These are phyloP conservation scores for Helicolenus hilgendorfi DNA, from an alignment of 2,797 vertebrate species.

Conservation along the genomic window DNA sequence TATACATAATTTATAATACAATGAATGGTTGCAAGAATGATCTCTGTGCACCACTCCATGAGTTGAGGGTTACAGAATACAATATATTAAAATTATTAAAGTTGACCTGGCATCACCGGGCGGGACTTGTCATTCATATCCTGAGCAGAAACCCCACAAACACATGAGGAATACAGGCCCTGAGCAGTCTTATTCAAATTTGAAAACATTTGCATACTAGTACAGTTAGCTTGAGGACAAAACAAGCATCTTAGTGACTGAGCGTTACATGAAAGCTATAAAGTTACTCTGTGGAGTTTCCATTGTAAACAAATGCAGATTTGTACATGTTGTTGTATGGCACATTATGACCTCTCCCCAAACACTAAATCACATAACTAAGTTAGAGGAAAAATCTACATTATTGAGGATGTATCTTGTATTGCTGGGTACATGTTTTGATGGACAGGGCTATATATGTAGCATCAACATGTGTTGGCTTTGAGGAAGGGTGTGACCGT, in stretches of 20 bases:
- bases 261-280: neutral
- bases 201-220: neutral
- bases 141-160: neutral
- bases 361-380: neutral
- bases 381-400: neutral
- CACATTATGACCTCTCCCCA: neutral
- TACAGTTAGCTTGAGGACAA: neutral
- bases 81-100: neutral
- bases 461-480: constrained; percentile 1
- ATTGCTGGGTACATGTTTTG: neutral
- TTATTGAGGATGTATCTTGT: neutral
- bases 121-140: neutral
- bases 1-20: neutral
- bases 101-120: neutral
- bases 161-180: neutral
- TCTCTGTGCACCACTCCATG: neutral
- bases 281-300: neutral
- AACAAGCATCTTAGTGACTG: neutral
- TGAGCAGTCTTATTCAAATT: neutral
- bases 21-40: neutral
- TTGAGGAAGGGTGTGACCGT: constrained; percentile 37
- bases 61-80: neutral
- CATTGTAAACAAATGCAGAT: neutral
- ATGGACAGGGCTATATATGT: neutral
- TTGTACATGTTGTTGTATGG: neutral